Evolutionary conservation across 2,888 invertebrate species (phyloP), one percentile per base, ranked within the genome.

Genomic region (Cheiracanthium punctorium): DNA sequence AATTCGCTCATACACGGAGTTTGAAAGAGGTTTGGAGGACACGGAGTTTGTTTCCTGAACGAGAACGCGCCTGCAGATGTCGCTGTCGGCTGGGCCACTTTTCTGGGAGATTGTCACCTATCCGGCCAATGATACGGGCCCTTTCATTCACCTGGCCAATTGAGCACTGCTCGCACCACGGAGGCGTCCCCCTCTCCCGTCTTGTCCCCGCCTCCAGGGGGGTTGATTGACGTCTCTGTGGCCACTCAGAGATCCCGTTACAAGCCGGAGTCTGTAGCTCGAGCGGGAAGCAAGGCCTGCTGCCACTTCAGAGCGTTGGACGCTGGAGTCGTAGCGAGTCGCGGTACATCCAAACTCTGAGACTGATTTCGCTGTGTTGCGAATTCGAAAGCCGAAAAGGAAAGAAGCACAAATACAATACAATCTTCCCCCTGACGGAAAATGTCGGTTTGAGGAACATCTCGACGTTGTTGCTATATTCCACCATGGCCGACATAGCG

Each of bases 201-300:
- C n/a, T 71, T 24, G 0, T 17, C 82, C 20, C 82, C 82, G 58
- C 82, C 33, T 28, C 20, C 17, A 17, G 17, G 1, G 24, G 30
- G 30, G 29, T 29, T 82, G 82, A 82, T 29, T 41, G 82, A 82
- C 82, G 64, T 4, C 41, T 20, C 24, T 0, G n/a, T 32, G 29
- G 32, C 82, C 82, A 82, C n/a, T 76, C 30, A 28, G 65, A 48
- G 52, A 24, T 14, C 69, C 41, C 52, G 84, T 84, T 84, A 79
- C 82, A 82, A 70, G n/a, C 41, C 41, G 17, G 32, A 37, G 64
- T 33, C 24, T 58, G 24, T 73, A 5, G 28, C 33, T 32, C 28
- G 17, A 20, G 20, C 17, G 52, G 41, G 10, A 41, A 17, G 30
- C 64, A 43, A n/a, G 74, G 69, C 76, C 71, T 65, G 43, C 41